A percentile compares a stretch with the other conserved stretches of the same genome.
Evolutionary conservation across 2,797 vertebrate species (phyloP).

Genomic region (Chiroxiphia lanceolata): DNA sequence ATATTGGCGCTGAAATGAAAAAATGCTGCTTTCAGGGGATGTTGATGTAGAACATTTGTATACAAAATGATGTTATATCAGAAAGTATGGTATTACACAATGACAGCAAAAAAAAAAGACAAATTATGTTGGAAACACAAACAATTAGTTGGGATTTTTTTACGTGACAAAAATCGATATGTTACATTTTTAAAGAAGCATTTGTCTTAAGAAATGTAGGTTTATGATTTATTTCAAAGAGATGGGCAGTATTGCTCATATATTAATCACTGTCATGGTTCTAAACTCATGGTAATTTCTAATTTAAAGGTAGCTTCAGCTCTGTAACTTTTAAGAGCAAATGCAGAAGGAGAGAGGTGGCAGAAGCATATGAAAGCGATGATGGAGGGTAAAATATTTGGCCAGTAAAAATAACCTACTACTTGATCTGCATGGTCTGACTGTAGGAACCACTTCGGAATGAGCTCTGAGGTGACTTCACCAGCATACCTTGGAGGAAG

Average conservation of each 20-base stretch:
- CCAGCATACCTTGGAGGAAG: neutral
- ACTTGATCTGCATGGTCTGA: neutral
- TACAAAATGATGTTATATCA: neutral
- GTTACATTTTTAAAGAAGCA: neutral
- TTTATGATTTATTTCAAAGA: neutral
- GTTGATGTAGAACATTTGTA: neutral
- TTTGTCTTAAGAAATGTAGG: neutral
- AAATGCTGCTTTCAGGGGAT: neutral
- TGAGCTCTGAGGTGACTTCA: neutral
- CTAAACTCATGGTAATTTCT: neutral
- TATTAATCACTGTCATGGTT: neutral
- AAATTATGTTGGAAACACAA: neutral
- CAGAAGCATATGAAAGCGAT: neutral
- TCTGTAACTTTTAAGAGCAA: neutral
- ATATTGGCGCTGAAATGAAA: neutral
- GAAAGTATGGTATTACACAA: neutral
- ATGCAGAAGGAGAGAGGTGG: neutral
- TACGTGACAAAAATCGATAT: neutral
- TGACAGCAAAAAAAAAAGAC: neutral
- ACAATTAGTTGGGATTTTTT: neutral
- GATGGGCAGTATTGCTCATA: neutral
- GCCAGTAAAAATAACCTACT: neutral
- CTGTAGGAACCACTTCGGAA: neutral
- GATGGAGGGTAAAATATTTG: neutral
- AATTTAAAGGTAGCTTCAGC: neutral